phyloP scores from a whole-genome alignment of 2,113 vertebrate species.

The Rhagologus leucostigma region DNA sequence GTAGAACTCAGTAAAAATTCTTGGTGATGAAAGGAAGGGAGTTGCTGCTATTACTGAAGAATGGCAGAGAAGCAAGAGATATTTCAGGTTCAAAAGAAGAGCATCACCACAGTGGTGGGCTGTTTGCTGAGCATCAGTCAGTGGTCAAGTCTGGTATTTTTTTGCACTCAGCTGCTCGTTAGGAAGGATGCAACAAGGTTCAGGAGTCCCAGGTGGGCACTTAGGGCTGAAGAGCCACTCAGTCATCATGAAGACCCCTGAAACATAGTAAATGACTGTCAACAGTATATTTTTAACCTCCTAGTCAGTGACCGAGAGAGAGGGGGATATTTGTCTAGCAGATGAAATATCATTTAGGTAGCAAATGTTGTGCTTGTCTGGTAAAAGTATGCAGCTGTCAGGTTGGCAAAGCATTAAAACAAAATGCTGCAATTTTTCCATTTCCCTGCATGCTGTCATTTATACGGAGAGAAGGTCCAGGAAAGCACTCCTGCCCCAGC shows the following conservation, averaged over 20 bases:
- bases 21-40: neutral
- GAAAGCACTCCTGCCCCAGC: neutral
- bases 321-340: neutral
- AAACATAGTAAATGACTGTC: neutral
- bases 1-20: neutral
- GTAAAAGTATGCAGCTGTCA: neutral
- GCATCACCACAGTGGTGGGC: neutral
- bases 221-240: neutral
- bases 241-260: neutral
- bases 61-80: neutral
- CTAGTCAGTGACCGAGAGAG: neutral
- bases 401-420: neutral
- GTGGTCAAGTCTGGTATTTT: neutral
- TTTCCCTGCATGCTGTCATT: neutral
- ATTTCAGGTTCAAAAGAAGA: neutral
- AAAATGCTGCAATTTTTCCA: neutral
- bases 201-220: neutral
- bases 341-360: neutral
- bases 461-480: neutral
- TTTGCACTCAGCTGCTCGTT: neutral
- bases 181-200: neutral
- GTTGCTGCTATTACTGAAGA: neutral
- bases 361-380: neutral
- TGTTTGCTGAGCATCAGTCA: neutral
- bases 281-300: neutral